Conservation (phyloP, 2,797 vertebrate species). For the Crypturellus tataupa region DNA sequence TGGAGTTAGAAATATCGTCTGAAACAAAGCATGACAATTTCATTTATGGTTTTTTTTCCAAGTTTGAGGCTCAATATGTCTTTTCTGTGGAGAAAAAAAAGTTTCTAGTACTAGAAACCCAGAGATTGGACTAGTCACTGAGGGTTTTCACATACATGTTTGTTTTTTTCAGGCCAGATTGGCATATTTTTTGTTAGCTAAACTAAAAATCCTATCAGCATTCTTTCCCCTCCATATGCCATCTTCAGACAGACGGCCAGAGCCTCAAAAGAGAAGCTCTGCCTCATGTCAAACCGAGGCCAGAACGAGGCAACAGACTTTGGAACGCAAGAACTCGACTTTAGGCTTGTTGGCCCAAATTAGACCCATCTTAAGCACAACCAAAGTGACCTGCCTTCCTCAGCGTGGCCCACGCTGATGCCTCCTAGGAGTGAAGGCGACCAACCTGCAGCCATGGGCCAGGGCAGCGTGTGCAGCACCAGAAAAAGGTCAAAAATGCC, state of each 20-base stretch:
- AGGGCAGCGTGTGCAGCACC: not conserved
- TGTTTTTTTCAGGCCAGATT: slow-evolving; percentile 1
- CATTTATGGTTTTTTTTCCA: slow-evolving; percentile 47
- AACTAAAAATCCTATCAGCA: not conserved
- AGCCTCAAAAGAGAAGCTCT: not conserved
- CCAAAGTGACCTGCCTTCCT: not conserved
- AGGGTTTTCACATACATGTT: not conserved
- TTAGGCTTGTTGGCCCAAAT: not conserved
- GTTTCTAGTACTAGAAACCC: not conserved
- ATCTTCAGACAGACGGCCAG: not conserved
- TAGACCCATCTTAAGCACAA: not conserved
- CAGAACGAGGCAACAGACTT: not conserved
- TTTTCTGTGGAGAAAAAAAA: slow-evolving; percentile 1
- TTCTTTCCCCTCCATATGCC: not conserved
- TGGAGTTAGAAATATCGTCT: slow-evolving; percentile 58
- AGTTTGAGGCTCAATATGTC: slow-evolving; percentile 35
- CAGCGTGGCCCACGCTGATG: not conserved
- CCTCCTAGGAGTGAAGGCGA: not conserved
- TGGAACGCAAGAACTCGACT: not conserved
- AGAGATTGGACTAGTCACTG: not conserved
- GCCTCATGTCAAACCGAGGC: not conserved
- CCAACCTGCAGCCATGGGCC: not conserved
- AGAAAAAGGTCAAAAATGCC: not conserved
- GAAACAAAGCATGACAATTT: slow-evolving; percentile 68
- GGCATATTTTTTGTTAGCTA: not conserved